phyloP scores from a whole-genome alignment of 2,797 vertebrate species.

The Sebastes umbrosus region DNA sequence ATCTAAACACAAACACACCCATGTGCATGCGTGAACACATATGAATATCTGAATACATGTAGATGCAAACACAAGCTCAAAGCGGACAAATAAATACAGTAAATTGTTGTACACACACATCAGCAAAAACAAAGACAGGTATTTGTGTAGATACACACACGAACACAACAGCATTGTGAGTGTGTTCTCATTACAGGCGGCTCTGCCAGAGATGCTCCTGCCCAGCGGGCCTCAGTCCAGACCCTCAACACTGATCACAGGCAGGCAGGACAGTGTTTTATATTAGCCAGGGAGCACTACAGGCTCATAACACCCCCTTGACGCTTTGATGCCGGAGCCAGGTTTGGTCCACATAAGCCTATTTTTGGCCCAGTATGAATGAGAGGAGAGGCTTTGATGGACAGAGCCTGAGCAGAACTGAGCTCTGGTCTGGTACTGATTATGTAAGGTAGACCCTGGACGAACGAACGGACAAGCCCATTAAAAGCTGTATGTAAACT shows the following conservation, averaged over 20 bases:
- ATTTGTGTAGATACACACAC: conserved; percentile 6
- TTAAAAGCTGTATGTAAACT: conserved; percentile 62
- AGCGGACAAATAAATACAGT: conserved; percentile 38
- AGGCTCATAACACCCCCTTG: conserved; percentile 67
- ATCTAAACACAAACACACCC: conserved; percentile 67
- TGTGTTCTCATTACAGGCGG: conserved; percentile 66
- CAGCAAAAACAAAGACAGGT: conserved; percentile 40
- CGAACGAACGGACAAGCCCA: conserved; percentile 48
- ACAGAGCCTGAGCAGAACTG: conserved; percentile 53
- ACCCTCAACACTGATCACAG: conserved; percentile 76
- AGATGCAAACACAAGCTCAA: conserved; percentile 29
- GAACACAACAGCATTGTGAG: conserved; percentile 8
- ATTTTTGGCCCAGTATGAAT: conserved; percentile 71
- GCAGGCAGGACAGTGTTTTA: conserved; percentile 73
- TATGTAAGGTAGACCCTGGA: conserved; percentile 61
- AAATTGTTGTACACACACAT: conserved; percentile 29
- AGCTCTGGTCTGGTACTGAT: conserved; percentile 70
- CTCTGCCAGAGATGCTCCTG: conserved; percentile 65
- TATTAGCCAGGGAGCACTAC: conserved; percentile 75
- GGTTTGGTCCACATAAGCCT: conserved; percentile 60
- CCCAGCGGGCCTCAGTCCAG: conserved; percentile 71
- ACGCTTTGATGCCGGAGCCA: conserved; percentile 73
- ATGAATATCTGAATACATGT: conserved; percentile 21
- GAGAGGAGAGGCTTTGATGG: conserved; percentile 66
- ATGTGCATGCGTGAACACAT: conserved; percentile 37